A percentile compares a stretch with the other conserved stretches of the same genome.
These are phyloP conservation scores for Thunnus albacares DNA, from an alignment of 2,797 vertebrate species.

Conservation along the genomic window DNA sequence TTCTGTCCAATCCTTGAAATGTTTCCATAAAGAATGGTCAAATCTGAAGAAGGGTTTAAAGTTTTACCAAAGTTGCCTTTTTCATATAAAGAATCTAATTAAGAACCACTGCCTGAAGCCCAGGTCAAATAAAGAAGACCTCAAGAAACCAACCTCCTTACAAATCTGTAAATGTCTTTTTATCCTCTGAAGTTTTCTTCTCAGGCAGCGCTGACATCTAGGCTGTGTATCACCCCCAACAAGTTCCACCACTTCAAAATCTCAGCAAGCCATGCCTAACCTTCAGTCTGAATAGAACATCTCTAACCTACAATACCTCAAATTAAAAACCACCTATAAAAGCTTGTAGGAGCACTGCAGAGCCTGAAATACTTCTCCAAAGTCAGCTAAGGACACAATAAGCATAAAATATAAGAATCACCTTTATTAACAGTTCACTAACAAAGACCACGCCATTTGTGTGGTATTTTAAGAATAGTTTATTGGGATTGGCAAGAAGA, in stretches of 20 bases:
- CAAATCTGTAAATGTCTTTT: neutral
- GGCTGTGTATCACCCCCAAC: conserved; percentile 4
- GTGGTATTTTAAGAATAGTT: no score
- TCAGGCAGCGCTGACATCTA: conserved; percentile 15
- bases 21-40: neutral
- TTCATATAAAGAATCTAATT: neutral
- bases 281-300: conserved; percentile 7
- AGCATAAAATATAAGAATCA: neutral
- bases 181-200: conserved; percentile 10
- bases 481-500: no score
- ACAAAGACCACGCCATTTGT: no score
- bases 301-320: neutral
- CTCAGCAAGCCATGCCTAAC: conserved; percentile 20
- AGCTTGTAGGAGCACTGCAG: neutral
- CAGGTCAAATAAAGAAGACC: neutral
- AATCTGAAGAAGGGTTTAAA: neutral
- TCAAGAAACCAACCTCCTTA: neutral
- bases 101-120: neutral
- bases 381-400: neutral
- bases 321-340: neutral
- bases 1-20: neutral
- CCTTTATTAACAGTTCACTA: no score
- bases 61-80: neutral
- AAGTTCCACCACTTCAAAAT: conserved; percentile 20
- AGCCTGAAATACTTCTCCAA: neutral